Percentiles rank a stretch among this genome's conserved stretches.
Evolutionary conservation across 2,888 invertebrate species (phyloP).

Genomic region (Heliconius hortense): DNA sequence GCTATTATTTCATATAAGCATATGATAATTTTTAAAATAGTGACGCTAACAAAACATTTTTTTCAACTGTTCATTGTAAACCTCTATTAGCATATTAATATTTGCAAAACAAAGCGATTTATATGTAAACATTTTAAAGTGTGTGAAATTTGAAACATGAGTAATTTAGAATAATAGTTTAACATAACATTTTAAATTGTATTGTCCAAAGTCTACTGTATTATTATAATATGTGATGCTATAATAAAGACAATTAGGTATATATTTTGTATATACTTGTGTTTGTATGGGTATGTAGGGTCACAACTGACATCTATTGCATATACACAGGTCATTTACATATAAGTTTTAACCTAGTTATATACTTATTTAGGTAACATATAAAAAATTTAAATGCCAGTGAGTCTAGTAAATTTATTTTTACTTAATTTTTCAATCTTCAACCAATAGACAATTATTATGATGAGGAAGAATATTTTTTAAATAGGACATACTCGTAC

Average conservation of each 20-base stretch:
- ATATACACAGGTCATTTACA: conserved; percentile 47
- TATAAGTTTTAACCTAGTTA: conserved; percentile 48
- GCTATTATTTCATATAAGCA: too few relatives aligned
- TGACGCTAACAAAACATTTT: neutral
- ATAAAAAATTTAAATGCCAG: too few relatives aligned
- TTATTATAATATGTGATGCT: conserved; percentile 25
- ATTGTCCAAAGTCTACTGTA: neutral
- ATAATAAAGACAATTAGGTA: conserved; percentile 21
- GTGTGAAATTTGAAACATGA: conserved; percentile 18
- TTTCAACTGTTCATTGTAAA: conserved; percentile 16
- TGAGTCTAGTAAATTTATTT: neutral
- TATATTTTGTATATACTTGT: neutral
- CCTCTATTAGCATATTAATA: conserved; percentile 4
- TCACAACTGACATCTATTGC: conserved; percentile 44
- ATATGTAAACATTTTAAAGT: conserved; percentile 9
- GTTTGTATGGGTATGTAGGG: conserved; percentile 41
- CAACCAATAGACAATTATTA: neutral
- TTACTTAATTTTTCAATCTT: neutral
- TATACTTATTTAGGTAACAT: neutral
- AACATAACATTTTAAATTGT: conserved; percentile 15
- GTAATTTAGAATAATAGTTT: neutral
- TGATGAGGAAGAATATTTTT: conserved; percentile 36
- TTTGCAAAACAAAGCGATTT: conserved; percentile 33
- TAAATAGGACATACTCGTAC: conserved; percentile 9
- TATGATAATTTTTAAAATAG: neutral